Evolutionary conservation across 2,797 vertebrate species (phyloP), one percentile per base, ranked within the genome.

Genomic region (Pangasius macronema): DNA sequence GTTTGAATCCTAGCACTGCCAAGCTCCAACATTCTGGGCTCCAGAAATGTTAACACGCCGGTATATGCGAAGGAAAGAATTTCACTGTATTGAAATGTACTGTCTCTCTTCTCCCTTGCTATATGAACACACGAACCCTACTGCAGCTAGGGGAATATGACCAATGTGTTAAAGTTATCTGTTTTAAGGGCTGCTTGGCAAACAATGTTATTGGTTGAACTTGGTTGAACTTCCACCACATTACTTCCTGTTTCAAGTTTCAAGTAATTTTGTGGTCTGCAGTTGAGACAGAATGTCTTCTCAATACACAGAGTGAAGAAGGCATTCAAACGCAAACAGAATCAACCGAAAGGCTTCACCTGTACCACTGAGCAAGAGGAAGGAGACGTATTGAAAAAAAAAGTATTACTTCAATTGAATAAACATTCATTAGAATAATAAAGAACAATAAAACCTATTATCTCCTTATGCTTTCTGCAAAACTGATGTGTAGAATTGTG

Each of bases 221-320:
- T 80, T 59, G 5, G 33, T 39, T 59, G 39, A 82, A 83, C 61
- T 68, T 83, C 63, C 63, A 10, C 46, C 10, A 67, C 61, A 67
- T 3, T 83, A 33, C n/a, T 83, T 83, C 81, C 81, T 83, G 61
- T 83, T 82, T 83, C 63, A 83, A 11, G n/a, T 51, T 33, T 82
- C 81, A 83, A 67, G 61, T 22, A 30, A 68, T 83, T 67, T 53
- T 83, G 63, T 51, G 81, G 81, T 83, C 5, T 83, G 46, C 11
- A 83, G 61, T 51, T 83, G 27, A 83, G 63, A 83, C 81, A 83
- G 63, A 67, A 83, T 13, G n/a, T 68, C 46, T 83, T 83, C 82
- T 53, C n/a, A 33, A 51, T 53, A 24, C 5, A 24, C 82, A 83
- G 5, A 13, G 8, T 49, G 16, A 82, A 83, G 18, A 51, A 33